phyloP scores from a whole-genome alignment of 2,797 vertebrate species.

The Borostomias antarcticus region DNA sequence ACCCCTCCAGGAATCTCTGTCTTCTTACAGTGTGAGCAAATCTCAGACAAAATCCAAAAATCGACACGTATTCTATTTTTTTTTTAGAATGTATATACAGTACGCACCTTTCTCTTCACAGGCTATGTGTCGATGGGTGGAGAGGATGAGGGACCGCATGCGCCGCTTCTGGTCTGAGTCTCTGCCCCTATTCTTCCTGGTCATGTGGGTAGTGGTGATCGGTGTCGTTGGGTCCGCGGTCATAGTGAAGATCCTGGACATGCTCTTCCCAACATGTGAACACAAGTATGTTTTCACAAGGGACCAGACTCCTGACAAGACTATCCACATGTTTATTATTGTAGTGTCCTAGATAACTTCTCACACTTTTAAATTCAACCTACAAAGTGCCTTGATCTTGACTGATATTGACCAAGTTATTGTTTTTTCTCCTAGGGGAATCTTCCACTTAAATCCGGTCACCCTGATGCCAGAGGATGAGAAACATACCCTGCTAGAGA shows the following conservation, averaged over 20 bases:
- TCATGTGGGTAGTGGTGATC: conserved; percentile 87
- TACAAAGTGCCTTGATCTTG: neutral
- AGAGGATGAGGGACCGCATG: conserved; percentile 82
- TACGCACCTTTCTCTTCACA: conserved; percentile 28
- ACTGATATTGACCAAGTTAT: neutral
- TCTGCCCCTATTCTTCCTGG: conserved; percentile 85
- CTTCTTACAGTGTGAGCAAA: conserved; percentile 88
- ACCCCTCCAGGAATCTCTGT: conserved; percentile 81
- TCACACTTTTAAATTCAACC: neutral
- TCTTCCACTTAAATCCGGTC: conserved; percentile 67
- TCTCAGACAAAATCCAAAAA: neutral
- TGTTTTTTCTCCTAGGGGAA: conserved; percentile 55
- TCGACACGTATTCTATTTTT: neutral
- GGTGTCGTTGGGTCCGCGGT: conserved; percentile 87
- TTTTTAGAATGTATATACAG: neutral
- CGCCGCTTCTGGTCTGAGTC: conserved; percentile 83
- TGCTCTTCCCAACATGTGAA: conserved; percentile 86
- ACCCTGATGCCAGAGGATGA: conserved; percentile 71
- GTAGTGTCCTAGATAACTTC: no score
- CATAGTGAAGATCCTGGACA: conserved; percentile 85
- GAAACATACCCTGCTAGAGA: conserved; percentile 73
- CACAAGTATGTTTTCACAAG: conserved; percentile 80
- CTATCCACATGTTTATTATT: neutral
- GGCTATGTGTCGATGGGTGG: conserved; percentile 92
- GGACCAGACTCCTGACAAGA: neutral